These are phyloP conservation scores for Lerema accius DNA, from an alignment of 1,140 invertebrate species.

Conservation along the genomic window DNA sequence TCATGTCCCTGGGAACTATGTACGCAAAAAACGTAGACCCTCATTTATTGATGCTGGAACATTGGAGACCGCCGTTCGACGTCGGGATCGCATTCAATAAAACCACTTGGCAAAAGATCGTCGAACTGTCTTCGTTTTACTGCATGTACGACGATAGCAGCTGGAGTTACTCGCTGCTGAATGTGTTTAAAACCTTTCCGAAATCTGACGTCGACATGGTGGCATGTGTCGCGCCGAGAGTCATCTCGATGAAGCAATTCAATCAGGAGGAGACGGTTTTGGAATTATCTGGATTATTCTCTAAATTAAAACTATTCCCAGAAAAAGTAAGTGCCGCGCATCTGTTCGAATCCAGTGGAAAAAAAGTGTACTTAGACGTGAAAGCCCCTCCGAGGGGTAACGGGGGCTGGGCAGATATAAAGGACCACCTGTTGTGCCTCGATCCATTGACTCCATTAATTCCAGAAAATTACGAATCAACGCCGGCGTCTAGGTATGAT, in stretches of 20 bases:
- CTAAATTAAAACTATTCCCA: conserved; percentile 28
- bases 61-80: conserved; percentile 46
- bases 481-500: not conserved
- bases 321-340: conserved; percentile 34
- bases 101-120: conserved; percentile 91
- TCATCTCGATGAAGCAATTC: conserved; percentile 35
- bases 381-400: not conserved
- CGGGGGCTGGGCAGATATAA: not conserved
- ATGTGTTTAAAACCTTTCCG: conserved; percentile 36
- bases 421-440: conserved; percentile 7
- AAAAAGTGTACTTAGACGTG: conserved; percentile 13
- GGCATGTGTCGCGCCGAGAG: conserved; percentile 36
- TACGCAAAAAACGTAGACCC: conserved; percentile 29
- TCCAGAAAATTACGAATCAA: not conserved
- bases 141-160: conserved; percentile 92
- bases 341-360: conserved; percentile 35
- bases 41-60: conserved; percentile 40
- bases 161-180: conserved; percentile 51
- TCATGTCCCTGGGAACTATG: conserved; percentile 45
- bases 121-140: conserved; percentile 91
- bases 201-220: conserved; percentile 38
- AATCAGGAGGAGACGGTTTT: conserved; percentile 16
- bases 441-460: not conserved
- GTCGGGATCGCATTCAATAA: conserved; percentile 94
- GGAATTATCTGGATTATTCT: conserved; percentile 1